Conservation (phyloP, 2,888 invertebrate genomes). For the Cryptocephalus primarius region DNA sequence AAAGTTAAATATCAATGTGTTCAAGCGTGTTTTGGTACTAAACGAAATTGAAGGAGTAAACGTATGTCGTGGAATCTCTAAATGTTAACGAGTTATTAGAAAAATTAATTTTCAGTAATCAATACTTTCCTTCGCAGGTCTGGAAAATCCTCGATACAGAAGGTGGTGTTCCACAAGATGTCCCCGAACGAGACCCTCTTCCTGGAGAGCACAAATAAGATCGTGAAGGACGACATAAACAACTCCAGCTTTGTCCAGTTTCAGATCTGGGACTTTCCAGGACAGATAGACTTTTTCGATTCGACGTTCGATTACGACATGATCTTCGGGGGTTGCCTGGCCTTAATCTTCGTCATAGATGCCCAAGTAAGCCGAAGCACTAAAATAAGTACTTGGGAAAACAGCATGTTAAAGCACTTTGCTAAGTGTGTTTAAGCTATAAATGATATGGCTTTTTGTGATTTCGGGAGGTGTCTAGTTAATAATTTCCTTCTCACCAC, state of each 20-base stretch:
- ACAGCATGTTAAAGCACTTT: too few relatives aligned
- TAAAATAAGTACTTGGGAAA: too few relatives aligned
- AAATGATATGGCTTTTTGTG: too few relatives aligned
- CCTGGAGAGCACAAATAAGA: slow-evolving; percentile 95
- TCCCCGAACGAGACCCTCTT: slow-evolving; percentile 99
- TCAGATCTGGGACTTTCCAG: slow-evolving; percentile 99
- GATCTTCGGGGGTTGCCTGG: slow-evolving; percentile 95
- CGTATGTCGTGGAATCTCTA: too few relatives aligned
- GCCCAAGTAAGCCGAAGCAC: slow-evolving; percentile 55
- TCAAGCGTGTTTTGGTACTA: background rate
- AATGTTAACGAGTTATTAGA: too few relatives aligned
- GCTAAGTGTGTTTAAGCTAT: too few relatives aligned
- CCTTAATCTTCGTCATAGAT: slow-evolving; percentile 97
- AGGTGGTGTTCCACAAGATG: slow-evolving; percentile 99
- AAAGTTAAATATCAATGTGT: slow-evolving; percentile 8
- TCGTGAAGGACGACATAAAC: slow-evolving; percentile 95
- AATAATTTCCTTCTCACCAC: too few relatives aligned
- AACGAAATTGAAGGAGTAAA: too few relatives aligned
- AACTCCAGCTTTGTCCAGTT: slow-evolving; percentile 98
- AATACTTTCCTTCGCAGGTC: slow-evolving; percentile 53
- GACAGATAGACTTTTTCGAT: slow-evolving; percentile 97
- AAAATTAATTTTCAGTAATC: too few relatives aligned
- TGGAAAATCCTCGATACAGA: slow-evolving; percentile 98
- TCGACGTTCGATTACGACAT: slow-evolving; percentile 90
- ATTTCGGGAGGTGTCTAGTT: too few relatives aligned